Evolutionary conservation across 2,113 vertebrate species (phyloP), one percentile per base, ranked within the genome.

Genomic region (Pitta sordida): DNA sequence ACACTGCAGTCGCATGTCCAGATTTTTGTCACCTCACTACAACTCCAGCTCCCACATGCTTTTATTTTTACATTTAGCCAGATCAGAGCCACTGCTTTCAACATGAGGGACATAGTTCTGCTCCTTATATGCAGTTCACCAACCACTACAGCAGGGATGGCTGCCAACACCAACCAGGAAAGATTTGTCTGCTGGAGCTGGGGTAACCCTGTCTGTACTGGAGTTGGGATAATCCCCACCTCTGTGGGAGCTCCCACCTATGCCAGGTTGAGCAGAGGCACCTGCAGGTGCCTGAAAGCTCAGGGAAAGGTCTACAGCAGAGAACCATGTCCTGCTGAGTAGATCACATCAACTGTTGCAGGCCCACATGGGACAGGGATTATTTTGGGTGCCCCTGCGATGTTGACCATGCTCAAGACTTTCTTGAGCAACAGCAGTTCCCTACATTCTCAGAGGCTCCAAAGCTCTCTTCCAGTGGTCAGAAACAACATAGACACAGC

Each of bases 161-260:
- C 21, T 52, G 18, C n/a, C 58, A 68, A 1, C 10, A 17, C 2
- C 0, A 4, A 4, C 22, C 81, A 73, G 29, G 32, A 55, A 62
- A 44, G 2, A 6, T 15, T 12, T 14, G 9, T 10, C 59, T 46
- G 37, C 17, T 52, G 48, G 41, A 74, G 30, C 34, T 65, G 34
- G 34, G 55, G 17, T 21, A 79, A 20, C 5, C 32, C 21, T n/a
- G 18, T 15, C 55, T 30, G 18, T 3, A 23, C 6, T 59, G n/a
- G 46, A 70, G 43, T 10, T 62, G 22, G 41, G 37, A 53, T 16
- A 85, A 18, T 1, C 26, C 26, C 79, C 15, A 49, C 19, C 37
- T 52, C 2, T 24, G 20, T 23, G 26, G 34, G 29, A 46, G 34
- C 27, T 44, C 36, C 43, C 29, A 9, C 6, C 49, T 48, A 24